Evolutionary conservation across 2,113 vertebrate species (phyloP), one percentile per base, ranked within the genome.

Genomic region (Thermophis baileyi): DNA sequence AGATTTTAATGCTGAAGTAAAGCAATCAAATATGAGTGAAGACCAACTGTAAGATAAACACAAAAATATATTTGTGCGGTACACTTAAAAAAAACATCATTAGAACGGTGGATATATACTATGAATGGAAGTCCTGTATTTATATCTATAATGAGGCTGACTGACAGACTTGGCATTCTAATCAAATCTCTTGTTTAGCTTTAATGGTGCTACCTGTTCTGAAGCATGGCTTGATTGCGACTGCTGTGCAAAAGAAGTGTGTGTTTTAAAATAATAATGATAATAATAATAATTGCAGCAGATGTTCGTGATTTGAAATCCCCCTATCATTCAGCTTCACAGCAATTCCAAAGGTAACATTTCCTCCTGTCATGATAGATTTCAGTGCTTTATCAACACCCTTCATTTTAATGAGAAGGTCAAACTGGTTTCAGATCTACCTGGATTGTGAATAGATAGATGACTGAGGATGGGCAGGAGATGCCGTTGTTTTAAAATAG

Each of bases 171-270:
- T 92, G 2, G 91, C 89, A 93, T 95, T 92, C 93, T 90, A 81
- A 95, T 97, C 95, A 95, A 95, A 92, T 74, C 94, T 40, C 85
- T 97, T 95, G 93, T 97, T 96, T 94, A 7, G 69, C 89, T 95
- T 69, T 89, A 92, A 87, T 91, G 74, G 85, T 95, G 57, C 92
- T 97, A 51, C 95, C 96, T 97, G 94, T 93, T 94, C 88, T 90
- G 93, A 94, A 97, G 92, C 5, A 20, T 55, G 91, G 85, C 93
- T 93, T 97, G 95, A 95, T 94, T 91, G 92, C 87, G 16, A 96
- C 93, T 92, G 92, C 90, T 87, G 91, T 95, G 35, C 92, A 94
- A 95, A 95, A 95, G 94, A 92, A 93, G 60, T 55, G 9, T 54
- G 16, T 89, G 51, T 89, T 89, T 91, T 95, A 86, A 90, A n/a